A percentile compares a stretch with the other conserved stretches of the same genome.
Evolutionary conservation across 1,140 invertebrate genomes (phyloP).

Genomic region (Polypedilum pembai): DNA sequence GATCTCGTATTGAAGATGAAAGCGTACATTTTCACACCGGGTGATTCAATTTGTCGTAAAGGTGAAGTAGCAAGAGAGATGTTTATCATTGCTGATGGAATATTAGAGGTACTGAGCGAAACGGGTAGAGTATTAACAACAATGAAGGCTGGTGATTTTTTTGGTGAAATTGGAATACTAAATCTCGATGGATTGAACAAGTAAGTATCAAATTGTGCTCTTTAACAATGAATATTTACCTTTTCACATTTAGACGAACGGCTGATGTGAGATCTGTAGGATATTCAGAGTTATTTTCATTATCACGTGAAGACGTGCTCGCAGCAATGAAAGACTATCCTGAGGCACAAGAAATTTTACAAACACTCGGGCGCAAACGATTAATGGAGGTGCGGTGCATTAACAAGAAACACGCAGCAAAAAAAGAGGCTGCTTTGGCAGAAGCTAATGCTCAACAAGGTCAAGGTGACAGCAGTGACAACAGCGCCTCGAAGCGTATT

Average conservation of each 20-base stretch:
- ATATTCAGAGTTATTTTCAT: conserved; percentile 90
- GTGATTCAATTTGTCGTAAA: conserved; percentile 91
- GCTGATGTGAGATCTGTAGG: conserved; percentile 93
- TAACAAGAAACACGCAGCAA: conserved; percentile 43
- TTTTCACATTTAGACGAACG: conserved; percentile 62
- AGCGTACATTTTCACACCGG: conserved; percentile 94
- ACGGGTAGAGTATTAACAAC: conserved; percentile 85
- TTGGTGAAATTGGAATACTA: conserved; percentile 94
- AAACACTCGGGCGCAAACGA: conserved; percentile 75
- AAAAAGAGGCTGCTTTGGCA: conserved; percentile 35
- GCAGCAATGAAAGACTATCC: conserved; percentile 94
- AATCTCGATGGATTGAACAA: conserved; percentile 94
- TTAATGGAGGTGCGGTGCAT: conserved; percentile 69
- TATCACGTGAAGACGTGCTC: conserved; percentile 90
- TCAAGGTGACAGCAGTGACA: conserved; percentile 48
- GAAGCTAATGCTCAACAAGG: conserved; percentile 36
- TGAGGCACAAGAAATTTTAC: conserved; percentile 88
- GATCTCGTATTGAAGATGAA: conserved; percentile 97
- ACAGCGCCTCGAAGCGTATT: conserved; percentile 61
- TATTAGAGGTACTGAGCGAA: conserved; percentile 92
- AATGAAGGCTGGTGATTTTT: conserved; percentile 96
- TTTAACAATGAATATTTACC: not conserved
- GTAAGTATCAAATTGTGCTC: conserved; percentile 54
- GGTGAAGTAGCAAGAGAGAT: conserved; percentile 90
- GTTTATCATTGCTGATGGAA: conserved; percentile 97